Base-by-base conservation (phyloP, 92 coral and sea anemone genomes). In the Blastomussa wellsi region DNA sequence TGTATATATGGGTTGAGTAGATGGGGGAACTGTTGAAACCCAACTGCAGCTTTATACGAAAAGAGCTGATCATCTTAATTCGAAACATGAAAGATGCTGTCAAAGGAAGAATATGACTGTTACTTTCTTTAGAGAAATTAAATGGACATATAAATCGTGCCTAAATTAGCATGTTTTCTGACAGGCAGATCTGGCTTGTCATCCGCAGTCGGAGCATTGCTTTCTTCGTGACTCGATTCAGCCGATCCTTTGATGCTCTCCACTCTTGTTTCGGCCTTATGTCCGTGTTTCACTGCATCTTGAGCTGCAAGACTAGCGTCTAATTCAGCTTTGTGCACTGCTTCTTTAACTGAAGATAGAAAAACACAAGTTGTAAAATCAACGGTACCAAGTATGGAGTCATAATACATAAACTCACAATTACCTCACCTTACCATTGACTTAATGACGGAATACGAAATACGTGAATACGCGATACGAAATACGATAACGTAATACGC, bases 251-350 rank as follows among this genome's bases (percentile, higher is more conserved):
- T 92, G 38, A 76, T 89, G 16, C 81, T 89, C 20, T 74, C 62
- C 29, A 93, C 95, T 88, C 95, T 88, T 31, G 91, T 60, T 70
- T 96, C 99, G 16, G 99, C 95, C 82, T 91, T 95, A 83, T 97
- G 95, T 29, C 97, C 97, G 69, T 91, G 97, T 29, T 88, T 89
- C 49, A 89, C 84, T 28, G 95, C 91, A 69, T 91, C 92, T 74
- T 91, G 91, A 2, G 98, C 98, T 35, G 99, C 99, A 44, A 90
- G 89, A 44, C 90, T 90, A 16, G 99, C 99, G 20, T 95, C 99
- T 68, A 92, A 81, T 69, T 97, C 99, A 22, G 99, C 99, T 71
- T 84, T 97, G 62, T 94, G 96, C 8, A 97, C 99, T 31, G 98
- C 93, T 75, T 93, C 98, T 82, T 91, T 92, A 20, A 96, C 99